Evolutionary conservation across 2,797 vertebrate species (phyloP), one percentile per base, ranked within the genome.

Genomic region (Pantherophis alleghaniensis): DNA sequence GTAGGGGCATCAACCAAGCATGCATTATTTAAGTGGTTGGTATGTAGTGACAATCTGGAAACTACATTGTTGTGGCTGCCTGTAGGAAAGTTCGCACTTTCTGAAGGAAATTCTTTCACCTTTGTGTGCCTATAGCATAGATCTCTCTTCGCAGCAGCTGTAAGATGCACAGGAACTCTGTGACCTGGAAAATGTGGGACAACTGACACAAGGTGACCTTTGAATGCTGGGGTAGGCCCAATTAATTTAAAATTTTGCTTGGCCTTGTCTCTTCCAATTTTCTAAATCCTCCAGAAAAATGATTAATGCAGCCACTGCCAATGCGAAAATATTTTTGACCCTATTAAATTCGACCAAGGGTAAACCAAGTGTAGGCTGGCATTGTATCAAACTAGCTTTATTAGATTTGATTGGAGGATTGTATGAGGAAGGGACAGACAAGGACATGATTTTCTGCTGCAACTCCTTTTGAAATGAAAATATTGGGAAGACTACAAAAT

Each of bases 281-380:
- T 98, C 98, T 98, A 99, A 99, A 99, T 99, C 98, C 97, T 97
- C 98, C 97, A 97, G 98, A 99, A 98, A 99, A 98, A 99, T 98
- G 98, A 99, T 99, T 99, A 99, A 98, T 99, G 98, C 97, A 97
- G 98, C 97, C 98, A 98, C 97, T 98, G 98, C 98, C 98, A 98
- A 98, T 98, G 98, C 96, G 98, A 99, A 99, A 99, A 99, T 98
- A 98, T 99, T 98, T 99, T 99, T 99, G 99, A 99, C 98, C 98
- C 98, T 98, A 99, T 99, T 99, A 99, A 99, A 99, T 98, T 98
- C 98, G 98, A 98, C 98, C 99, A 99, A 99, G 98, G 99, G 98
- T 99, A 99, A 98, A 98, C 98, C 98, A 97, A 98, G 98, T 99
- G 98, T 98, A 98, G 98, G 98, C 98, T 99, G 98, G 98, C 98